Evolutionary conservation across 2,888 invertebrate species (phyloP), one percentile per base, ranked within the genome.

Genomic region (Hoplodrina blanda): DNA sequence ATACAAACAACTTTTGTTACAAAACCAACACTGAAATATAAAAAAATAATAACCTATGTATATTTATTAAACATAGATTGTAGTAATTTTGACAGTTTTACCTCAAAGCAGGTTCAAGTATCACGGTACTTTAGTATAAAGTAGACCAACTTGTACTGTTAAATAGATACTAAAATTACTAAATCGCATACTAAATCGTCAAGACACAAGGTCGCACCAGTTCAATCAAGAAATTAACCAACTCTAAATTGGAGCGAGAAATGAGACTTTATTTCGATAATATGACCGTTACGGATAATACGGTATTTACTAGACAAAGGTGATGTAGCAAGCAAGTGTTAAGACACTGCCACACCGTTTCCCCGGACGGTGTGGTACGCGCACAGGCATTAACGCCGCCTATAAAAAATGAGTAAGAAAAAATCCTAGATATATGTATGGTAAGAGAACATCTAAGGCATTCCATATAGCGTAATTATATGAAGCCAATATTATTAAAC

Each of bases 181-280:
- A 63, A 70, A 66, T 44, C 50, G 64, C 49, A 44, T 57, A 30
- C 25, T 60, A 62, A 74, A 79, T 74, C 49, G 19, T 37, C 56
- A 33, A 78, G 50, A 78, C 70, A 55, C 63, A 73, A 76, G 76
- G 84, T 82, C 84, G 70, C 54, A 55, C n/a, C 65, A 78, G 70
- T 84, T 78, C 79, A 83, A 56, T 72, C 74, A 62, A 68, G 52
- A 70, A 75, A 64, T 72, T 66, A 82, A 69, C 69, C 54, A 74
- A 79, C 52, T 69, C 20, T 13, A 82, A 82, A 72, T 44, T 78
- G 50, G 82, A 78, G 37, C 84, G 71, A 69, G 54, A 72, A 83
- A 81, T 68, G 7, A 66, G 54, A 68, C 17, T 64, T 65, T 53
- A 60, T 64, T 71, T 56, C 60, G 59, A 50, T 37, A 62, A 15